phyloP scores from a whole-genome alignment of 2,888 invertebrate species.

The Agrotis clavis region DNA sequence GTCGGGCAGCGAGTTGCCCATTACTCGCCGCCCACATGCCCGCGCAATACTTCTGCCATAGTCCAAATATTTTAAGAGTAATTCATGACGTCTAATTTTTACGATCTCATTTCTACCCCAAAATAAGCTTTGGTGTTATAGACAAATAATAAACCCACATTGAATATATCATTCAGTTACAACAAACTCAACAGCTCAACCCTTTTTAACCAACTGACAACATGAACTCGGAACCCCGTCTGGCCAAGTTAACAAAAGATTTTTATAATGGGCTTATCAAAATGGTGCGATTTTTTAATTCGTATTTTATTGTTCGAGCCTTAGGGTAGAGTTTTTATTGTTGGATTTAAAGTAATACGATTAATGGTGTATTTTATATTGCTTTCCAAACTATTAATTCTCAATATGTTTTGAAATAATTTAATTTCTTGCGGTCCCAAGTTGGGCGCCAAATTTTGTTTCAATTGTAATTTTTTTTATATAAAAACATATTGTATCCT shows the following conservation, averaged over 20 bases:
- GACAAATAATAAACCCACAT: constrained; percentile 41
- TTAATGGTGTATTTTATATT: constrained; percentile 59
- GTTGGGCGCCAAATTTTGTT: constrained; percentile 66
- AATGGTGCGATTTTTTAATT: constrained; percentile 63
- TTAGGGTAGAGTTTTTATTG: constrained; percentile 55
- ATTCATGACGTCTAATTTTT: background rate
- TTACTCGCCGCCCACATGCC: too few relatives aligned
- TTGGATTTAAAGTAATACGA: constrained; percentile 54
- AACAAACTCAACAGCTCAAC: constrained; percentile 42
- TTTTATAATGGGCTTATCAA: constrained; percentile 58
- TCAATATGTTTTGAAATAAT: constrained; percentile 48
- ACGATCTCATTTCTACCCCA: constrained; percentile 15
- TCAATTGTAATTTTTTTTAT: background rate
- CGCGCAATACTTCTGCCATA: too few relatives aligned
- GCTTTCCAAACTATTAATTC: constrained; percentile 74
- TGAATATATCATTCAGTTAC: constrained; percentile 44
- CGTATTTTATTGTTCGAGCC: constrained; percentile 57
- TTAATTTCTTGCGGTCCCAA: constrained; percentile 56
- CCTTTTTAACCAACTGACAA: constrained; percentile 57
- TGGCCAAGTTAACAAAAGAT: constrained; percentile 41
- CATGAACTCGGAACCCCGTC: constrained; percentile 50
- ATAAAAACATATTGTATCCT: background rate
- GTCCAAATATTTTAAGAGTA: background rate
- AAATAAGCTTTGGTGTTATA: constrained; percentile 20
- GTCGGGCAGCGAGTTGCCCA: too few relatives aligned